Base-by-base conservation (phyloP, 2,113 vertebrate genomes). In the Rhinogobius similis region DNA sequence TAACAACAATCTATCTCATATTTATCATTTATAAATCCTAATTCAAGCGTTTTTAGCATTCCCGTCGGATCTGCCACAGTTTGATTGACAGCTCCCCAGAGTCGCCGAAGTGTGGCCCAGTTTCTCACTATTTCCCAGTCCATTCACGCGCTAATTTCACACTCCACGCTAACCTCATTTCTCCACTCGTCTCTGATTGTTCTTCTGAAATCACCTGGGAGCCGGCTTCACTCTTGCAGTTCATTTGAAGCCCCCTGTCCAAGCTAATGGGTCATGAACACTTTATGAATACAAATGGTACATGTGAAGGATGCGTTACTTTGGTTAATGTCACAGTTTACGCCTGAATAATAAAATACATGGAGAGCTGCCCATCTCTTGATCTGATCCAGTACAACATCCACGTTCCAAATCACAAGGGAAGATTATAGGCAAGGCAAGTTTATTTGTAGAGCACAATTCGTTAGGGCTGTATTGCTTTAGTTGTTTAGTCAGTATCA, bases 111-210 rank as follows among this genome's bases (percentile, higher is more conserved):
- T 86, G 87, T 86, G 88, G 73, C 88, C 90, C 84, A 88, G 69
- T 90, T 92, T 78, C 76, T 70, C 62, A 72, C 39, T 77, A 79
- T 82, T 68, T 79, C 82, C 77, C 76, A 77, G 75, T 85, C 73
- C 83, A 77, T 85, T 71, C 62, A 73, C 76, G 70, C 70, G 16
- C 78, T 83, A 79, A 88, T 89, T 85, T 84, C 77, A 74, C 71
- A 67, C 75, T 88, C 82, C 70, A 70, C 70, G 65, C 79, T 87
- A 90, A 72, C 90, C 90, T 91, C 64, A 41, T 89, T 91, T 89
- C 86, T 86, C 66, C 74, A 63, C 79, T 82, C 77, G 75, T 87
- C 68, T 73, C 62, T 78, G 75, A 61, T 82, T 81, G 77, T 55
- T 85, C 76, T 75, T 82, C 58, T 74, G 73, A 32, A 0, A 65